Conservation (phyloP, 92 coral and sea anemone genomes). For the Bergia puertoricense region DNA sequence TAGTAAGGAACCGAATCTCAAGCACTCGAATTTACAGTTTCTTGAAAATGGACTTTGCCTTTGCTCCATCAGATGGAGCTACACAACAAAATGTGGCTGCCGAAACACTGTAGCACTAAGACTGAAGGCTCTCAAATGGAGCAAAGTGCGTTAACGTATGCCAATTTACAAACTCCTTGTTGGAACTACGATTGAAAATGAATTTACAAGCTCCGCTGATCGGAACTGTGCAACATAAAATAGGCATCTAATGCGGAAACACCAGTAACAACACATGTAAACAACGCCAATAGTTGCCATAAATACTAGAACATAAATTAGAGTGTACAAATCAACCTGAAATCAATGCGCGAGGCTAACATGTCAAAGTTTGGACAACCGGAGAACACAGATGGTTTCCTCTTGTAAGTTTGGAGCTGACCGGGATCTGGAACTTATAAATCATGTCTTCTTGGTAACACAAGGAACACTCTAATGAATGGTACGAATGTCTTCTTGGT, state of each 20-base stretch:
- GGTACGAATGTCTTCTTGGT: too few species aligned
- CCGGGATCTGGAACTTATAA: constrained; percentile 28
- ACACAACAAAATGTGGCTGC: background rate
- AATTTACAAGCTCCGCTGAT: background rate
- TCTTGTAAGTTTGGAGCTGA: constrained; percentile 41
- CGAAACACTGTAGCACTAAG: background rate
- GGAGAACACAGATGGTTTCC: background rate
- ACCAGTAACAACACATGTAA: background rate
- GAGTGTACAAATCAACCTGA: background rate
- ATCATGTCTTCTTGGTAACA: background rate
- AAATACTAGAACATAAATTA: background rate
- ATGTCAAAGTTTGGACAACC: background rate
- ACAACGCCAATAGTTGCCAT: background rate
- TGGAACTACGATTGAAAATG: background rate
- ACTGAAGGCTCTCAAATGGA: constrained; percentile 1
- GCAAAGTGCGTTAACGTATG: background rate
- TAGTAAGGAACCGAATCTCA: background rate
- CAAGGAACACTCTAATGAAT: background rate
- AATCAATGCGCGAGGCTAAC: background rate
- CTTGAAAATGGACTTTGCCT: background rate
- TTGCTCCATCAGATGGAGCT: background rate
- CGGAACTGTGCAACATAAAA: background rate
- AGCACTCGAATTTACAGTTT: background rate
- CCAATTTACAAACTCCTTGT: background rate
- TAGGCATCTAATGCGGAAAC: background rate